Evolutionary conservation across 1,140 invertebrate genomes (phyloP).

Genomic region (Tetragonula clypearis): DNA sequence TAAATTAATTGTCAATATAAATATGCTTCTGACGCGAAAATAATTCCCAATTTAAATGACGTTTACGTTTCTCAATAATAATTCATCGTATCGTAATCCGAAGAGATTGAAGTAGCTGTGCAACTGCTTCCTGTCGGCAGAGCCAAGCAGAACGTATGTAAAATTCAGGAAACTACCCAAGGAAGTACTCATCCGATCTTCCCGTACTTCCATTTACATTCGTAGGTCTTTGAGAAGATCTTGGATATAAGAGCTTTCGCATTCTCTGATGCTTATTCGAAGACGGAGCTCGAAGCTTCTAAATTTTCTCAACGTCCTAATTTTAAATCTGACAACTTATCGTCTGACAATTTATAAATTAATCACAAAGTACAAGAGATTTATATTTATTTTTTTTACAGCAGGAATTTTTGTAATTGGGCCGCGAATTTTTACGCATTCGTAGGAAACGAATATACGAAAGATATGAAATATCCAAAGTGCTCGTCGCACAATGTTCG

Average conservation of each 20-base stretch:
- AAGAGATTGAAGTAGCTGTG: neutral
- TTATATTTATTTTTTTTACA: too few relatives aligned
- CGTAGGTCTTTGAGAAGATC: neutral
- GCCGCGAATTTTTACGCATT: too few relatives aligned
- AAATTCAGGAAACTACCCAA: slow-evolving; percentile 12
- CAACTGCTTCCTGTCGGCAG: neutral
- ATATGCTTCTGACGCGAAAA: neutral
- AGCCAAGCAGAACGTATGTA: neutral
- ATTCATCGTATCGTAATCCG: neutral
- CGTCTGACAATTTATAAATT: too few relatives aligned
- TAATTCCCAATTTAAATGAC: neutral
- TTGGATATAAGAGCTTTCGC: neutral
- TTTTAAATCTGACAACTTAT: too few relatives aligned
- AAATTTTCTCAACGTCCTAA: too few relatives aligned
- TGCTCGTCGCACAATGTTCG: too few relatives aligned
- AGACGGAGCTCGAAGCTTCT: too few relatives aligned
- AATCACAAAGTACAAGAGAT: too few relatives aligned
- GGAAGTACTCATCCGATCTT: neutral
- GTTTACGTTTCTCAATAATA: neutral
- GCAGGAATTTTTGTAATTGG: too few relatives aligned
- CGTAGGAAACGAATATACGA: too few relatives aligned
- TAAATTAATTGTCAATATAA: neutral
- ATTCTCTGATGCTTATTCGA: neutral
- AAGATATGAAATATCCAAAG: too few relatives aligned
- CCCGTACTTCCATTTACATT: neutral